Base-by-base conservation (phyloP, 2,113 vertebrate genomes). In the Menidia beryllina region DNA sequence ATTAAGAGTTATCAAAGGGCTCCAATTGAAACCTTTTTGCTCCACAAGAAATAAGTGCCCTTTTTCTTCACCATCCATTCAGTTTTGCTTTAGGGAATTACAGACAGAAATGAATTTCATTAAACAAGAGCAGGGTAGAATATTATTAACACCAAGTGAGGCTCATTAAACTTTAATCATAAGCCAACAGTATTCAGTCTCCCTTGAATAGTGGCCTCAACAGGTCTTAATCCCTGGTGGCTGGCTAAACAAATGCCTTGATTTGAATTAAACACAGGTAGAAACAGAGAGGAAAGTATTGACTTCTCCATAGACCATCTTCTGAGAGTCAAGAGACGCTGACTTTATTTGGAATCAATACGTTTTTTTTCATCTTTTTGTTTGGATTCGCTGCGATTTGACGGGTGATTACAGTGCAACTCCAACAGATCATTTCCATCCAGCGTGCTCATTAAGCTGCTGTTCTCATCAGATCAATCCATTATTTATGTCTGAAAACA, bases 141-240 rank as follows among this genome's bases (percentile, higher is more conserved):
- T 79, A 84, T 87, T 79, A 87, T 86, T 76, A 82, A 72, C 69
- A 59, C 5, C 48, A 12, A 71, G 71, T 34, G 43, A 43, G 54
- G 80, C 79, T 91, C 86, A 91, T 94, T 88, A 93, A 93, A 64
- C 20, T 93, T 94, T 93, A 81, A 94, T 92, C 30, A 5, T 23
- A 54, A 82, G 79, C 86, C 90, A 83, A 86, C 82, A 86, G 86
- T 90, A 90, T 84, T 66, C 65, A 2, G 68, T 72, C 73, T 62
- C 53, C 61, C 60, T 65, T 34, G 5, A 75, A 51, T 76, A 67
- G 81, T 82, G 87, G 77, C 86, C 85, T 91, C 91, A 91, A 93
- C 93, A 93, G 91, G 93, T 93, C 83, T 81, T 75, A 79, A 86
- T 93, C 89, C 90, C 84, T 45, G 9, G 81, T 14, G 82, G 69